Conservation (phyloP, 1,140 invertebrate genomes). For the Potamilus streckersoni region DNA sequence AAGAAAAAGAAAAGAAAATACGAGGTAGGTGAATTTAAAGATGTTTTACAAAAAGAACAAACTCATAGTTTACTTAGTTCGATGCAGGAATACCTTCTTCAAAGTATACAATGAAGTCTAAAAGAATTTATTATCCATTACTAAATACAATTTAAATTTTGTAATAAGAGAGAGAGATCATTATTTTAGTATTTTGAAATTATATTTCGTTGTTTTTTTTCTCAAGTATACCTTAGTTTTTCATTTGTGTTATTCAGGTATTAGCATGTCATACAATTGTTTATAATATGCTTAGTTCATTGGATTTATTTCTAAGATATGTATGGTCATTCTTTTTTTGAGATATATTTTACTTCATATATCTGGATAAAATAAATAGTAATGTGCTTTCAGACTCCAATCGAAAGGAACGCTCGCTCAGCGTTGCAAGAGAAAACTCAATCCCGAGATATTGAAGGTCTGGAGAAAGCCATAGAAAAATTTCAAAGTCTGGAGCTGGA, state of each 20-base stretch:
- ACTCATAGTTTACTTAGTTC: not conserved
- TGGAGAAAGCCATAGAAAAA: not conserved
- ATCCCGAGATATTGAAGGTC: constrained; percentile 1
- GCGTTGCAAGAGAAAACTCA: not conserved
- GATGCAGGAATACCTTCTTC: too few species aligned
- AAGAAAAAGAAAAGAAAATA: constrained; percentile 16
- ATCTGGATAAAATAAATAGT: not conserved
- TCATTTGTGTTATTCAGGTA: too few species aligned
- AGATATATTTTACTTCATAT: not conserved
- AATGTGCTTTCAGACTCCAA: constrained; percentile 7
- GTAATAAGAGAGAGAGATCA: too few species aligned
- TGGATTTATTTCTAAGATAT: not conserved
- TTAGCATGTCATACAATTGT: too few species aligned
- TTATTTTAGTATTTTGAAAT: too few species aligned
- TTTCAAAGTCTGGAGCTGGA: constrained; percentile 14
- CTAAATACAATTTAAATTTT: too few species aligned
- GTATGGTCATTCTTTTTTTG: not conserved
- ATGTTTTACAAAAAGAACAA: constrained; percentile 2
- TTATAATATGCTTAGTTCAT: not conserved
- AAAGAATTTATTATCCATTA: too few species aligned
- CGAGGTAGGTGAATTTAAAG: constrained; percentile 12
- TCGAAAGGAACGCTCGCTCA: constrained; percentile 5
- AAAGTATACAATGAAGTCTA: too few species aligned
- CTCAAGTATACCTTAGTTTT: too few species aligned
- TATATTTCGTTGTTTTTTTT: too few species aligned